Evolutionary conservation across 2,888 invertebrate species (phyloP).

Genomic region (Oxyscelio sp.): DNA sequence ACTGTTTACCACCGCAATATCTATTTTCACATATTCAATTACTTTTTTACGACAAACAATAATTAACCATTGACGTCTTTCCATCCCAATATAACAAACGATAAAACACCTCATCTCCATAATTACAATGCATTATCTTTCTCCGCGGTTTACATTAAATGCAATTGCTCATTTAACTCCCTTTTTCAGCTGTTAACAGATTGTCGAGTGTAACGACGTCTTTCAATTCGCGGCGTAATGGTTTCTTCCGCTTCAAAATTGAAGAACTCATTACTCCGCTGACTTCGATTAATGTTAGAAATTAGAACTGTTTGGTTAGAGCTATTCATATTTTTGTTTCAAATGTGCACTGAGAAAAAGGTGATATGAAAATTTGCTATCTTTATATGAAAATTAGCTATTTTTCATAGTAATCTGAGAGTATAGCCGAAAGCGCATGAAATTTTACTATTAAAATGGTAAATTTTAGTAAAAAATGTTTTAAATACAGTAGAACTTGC

Average conservation of each 20-base stretch:
- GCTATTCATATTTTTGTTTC: too few relatives aligned
- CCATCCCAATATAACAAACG: conserved; percentile 25
- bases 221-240: conserved; percentile 47
- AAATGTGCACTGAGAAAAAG: too few relatives aligned
- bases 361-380: too few relatives aligned
- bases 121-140: conserved; percentile 30
- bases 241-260: conserved; percentile 51
- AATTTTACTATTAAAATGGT: too few relatives aligned
- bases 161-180: conserved; percentile 41
- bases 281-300: conserved; percentile 27
- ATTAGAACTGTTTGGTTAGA: conserved; percentile 17
- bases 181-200: conserved; percentile 48
- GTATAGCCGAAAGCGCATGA: too few relatives aligned
- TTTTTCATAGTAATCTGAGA: too few relatives aligned
- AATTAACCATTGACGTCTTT: conserved; percentile 4
- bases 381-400: too few relatives aligned
- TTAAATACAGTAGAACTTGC: too few relatives aligned
- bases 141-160: conserved; percentile 7
- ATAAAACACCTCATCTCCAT: not conserved
- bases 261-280: conserved; percentile 31
- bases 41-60: conserved; percentile 21
- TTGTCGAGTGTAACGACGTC: conserved; percentile 33
- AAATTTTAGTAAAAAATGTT: too few relatives aligned
- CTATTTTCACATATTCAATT: conserved; percentile 28
- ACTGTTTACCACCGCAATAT: not conserved